Evolutionary conservation across 2,797 vertebrate species (phyloP), one percentile per base, ranked within the genome.

Genomic region (Pipistrellus pygmaeus): DNA sequence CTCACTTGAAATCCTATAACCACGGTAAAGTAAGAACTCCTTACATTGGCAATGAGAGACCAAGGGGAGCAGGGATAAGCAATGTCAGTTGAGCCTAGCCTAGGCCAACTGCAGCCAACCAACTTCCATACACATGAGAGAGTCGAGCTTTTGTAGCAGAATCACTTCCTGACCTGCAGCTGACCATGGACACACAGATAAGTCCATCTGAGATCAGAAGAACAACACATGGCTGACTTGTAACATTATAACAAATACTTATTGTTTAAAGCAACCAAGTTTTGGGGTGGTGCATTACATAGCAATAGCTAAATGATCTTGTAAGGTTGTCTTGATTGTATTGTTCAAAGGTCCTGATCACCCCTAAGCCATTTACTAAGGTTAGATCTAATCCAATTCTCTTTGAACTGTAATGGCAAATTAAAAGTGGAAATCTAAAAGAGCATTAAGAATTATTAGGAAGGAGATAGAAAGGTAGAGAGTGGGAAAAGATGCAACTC

Each of bases 211-310:
- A 90, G 73, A 41, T 55, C 62, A 64, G 53, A 84, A 77, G 14
- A 84, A 44, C 25, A n/a, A 76, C n/a, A 68, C 0, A 62, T 0
- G 51, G 27, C n/a, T 85, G 41, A 66, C 6, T 20, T 87, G 35
- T 4, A 73, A 8, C 78, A 13, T 66, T 78, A 48, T 13, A 91
- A 51, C 51, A 76, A 88, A 92, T 18, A 5, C 23, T 75, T 64
- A 66, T 6, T 87, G 48, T 66, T 86, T 94, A 84, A 82, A 94
- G 30, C 15, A 92, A 72, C 30, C 85, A 35, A 89, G 71, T 95
- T 60, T 85, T 35, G 25, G 12, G 23, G 5, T 60, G 35, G 15
- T 81, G 73, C 85, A 25, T 83, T 93, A n/a, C 21, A 93, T 4
- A 41, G 21, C 44, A 89, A 88, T 38, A 82, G 18, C 60, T 88